Percentiles rank a stretch among this genome's conserved stretches.
Conservation (phyloP, 1,140 invertebrate species). For the Drosophila serrata region DNA sequence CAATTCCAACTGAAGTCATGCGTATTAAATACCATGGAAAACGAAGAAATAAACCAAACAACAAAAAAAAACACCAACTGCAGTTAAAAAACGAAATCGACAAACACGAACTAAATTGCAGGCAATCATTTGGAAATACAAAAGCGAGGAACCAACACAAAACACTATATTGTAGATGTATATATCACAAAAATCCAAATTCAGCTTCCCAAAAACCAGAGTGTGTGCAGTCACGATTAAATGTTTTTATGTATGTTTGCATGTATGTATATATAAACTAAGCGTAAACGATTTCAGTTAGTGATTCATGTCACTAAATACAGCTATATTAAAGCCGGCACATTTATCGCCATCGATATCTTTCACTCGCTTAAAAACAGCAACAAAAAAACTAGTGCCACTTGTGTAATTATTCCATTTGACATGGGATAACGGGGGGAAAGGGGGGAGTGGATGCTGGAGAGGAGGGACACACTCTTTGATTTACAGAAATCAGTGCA, state of each 20-base stretch:
- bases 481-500: conserved; percentile 76
- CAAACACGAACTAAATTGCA: conserved; percentile 79
- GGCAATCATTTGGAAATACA: conserved; percentile 78
- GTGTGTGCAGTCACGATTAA: conserved; percentile 44
- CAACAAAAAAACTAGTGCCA: conserved; percentile 45
- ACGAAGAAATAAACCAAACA: conserved; percentile 37
- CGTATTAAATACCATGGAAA: conserved; percentile 70
- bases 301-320: conserved; percentile 58
- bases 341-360: conserved; percentile 50
- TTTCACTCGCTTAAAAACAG: conserved; percentile 38
- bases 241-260: conserved; percentile 18
- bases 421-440: conserved; percentile 2
- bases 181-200: conserved; percentile 14
- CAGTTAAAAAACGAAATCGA: conserved; percentile 61
- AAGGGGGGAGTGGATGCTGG: neutral
- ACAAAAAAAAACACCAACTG: conserved; percentile 18
- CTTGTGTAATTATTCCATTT: conserved; percentile 67
- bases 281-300: conserved; percentile 53
- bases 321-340: conserved; percentile 44
- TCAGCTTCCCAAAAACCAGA: neutral
- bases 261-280: conserved; percentile 29
- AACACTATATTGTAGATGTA: conserved; percentile 5
- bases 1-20: conserved; percentile 64
- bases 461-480: conserved; percentile 20
- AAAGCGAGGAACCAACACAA: conserved; percentile 22